Conservation (phyloP, 1,140 invertebrate species). For the Bombus impatiens region DNA sequence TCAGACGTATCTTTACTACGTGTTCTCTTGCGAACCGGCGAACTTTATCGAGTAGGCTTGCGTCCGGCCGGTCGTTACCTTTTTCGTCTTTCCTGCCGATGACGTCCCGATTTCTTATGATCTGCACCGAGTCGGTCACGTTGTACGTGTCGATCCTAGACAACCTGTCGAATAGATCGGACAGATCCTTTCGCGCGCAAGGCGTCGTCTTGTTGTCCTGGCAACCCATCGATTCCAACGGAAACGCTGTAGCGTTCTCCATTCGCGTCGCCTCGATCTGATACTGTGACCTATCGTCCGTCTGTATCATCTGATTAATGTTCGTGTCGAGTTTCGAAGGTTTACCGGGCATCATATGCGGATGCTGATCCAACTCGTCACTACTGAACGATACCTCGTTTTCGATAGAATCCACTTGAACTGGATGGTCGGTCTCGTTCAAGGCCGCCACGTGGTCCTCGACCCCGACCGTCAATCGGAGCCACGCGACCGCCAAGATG, state of each 20-base stretch:
- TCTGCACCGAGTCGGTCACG: slow-evolving; percentile 75
- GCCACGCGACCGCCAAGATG: slow-evolving; percentile 64
- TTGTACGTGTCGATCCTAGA: slow-evolving; percentile 69
- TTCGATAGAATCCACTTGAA: not conserved
- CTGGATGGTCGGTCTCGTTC: slow-evolving; percentile 59
- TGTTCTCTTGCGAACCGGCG: slow-evolving; percentile 76
- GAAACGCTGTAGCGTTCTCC: slow-evolving; percentile 35
- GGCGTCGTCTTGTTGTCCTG: slow-evolving; percentile 1
- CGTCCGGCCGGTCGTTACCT: slow-evolving; percentile 33
- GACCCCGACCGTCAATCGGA: slow-evolving; percentile 60
- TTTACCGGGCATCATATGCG: slow-evolving; percentile 69
- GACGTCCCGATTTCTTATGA: slow-evolving; percentile 64
- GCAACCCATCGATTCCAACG: slow-evolving; percentile 17
- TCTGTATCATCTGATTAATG: slow-evolving; percentile 62
- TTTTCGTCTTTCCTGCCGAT: slow-evolving; percentile 42
- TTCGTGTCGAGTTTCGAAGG: slow-evolving; percentile 78
- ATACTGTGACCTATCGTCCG: slow-evolving; percentile 66
- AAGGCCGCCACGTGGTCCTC: slow-evolving; percentile 65
- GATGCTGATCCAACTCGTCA: slow-evolving; percentile 55
- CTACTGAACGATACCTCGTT: slow-evolving; percentile 47
- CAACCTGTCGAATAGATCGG: slow-evolving; percentile 67
- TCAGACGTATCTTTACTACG: slow-evolving; percentile 76
- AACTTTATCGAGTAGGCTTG: slow-evolving; percentile 74
- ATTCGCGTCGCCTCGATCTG: slow-evolving; percentile 65
- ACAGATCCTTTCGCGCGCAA: slow-evolving; percentile 50